Conservation (phyloP, 1,140 invertebrate species). For the Penaeus chinensis region DNA sequence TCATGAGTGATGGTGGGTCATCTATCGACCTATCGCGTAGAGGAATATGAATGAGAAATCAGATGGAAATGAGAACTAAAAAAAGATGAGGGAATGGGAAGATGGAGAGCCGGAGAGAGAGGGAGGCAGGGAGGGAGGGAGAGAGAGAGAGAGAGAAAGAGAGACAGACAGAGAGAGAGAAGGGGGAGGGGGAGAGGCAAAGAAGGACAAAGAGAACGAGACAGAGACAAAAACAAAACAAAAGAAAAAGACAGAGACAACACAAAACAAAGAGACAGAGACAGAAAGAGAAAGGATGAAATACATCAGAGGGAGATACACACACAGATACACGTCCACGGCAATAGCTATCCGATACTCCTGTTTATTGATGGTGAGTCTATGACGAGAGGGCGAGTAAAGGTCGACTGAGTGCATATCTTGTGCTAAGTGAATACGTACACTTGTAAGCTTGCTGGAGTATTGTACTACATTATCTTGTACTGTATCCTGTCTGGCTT, state of each 20-base stretch:
- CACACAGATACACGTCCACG: neutral
- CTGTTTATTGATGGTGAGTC: too few species aligned
- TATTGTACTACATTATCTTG: too few species aligned
- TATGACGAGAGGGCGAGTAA: too few species aligned
- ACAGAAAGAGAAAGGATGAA: neutral
- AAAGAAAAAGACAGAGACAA: neutral
- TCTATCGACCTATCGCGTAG: neutral
- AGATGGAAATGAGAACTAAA: neutral
- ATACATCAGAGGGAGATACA: neutral
- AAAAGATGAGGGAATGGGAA: neutral
- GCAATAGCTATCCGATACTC: neutral
- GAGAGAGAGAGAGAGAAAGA: neutral
- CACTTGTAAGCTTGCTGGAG: too few species aligned
- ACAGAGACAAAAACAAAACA: neutral
- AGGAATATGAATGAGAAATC: neutral
- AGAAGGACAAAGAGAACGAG: neutral
- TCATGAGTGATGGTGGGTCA: slow-evolving; percentile 12
- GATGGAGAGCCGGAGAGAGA: neutral
- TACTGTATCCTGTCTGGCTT: too few species aligned
- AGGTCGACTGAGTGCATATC: too few species aligned
- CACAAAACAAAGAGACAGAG: neutral
- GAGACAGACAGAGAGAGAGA: slow-evolving; percentile 5
- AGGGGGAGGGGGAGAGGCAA: neutral
- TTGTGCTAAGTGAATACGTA: too few species aligned
- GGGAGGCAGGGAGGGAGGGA: neutral